Base-by-base conservation (phyloP, 2,113 vertebrate species). In the Heteronetta atricapilla region DNA sequence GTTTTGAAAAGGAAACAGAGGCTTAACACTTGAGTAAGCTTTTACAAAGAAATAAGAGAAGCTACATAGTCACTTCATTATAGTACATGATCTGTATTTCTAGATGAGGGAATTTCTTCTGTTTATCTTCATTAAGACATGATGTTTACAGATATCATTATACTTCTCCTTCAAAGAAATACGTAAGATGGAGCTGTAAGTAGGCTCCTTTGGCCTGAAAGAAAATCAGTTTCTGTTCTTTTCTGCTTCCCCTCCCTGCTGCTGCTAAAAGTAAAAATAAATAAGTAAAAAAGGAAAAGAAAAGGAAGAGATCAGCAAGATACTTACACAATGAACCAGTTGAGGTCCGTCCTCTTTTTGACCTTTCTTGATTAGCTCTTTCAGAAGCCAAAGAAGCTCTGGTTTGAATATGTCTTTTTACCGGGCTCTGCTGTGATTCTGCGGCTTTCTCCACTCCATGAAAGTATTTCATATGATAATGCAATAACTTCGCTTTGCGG, bases 401-500 rank as follows among this genome's bases (percentile, higher is more conserved):
- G 55, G 98, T 98, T 94, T 98, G 98, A 96, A 98, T 98, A 96
- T 98, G 98, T 95, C 98, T 98, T 97, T 98, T 98, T 95, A 94
- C 94, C 69, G 98, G 97, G 89, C 94, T 98, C 83, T 97, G 97
- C 36, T 98, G 98, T 52, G 97, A 97, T 92, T 99, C 98, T 7
- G 98, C 94, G 53, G 97, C 97, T 87, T 98, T 98, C 74, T 99
- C 99, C 94, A 99, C 98, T 15, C 99, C 98, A 93, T 99, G 99
- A 97, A 99, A 99, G 96, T 99, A 99, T 94, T 99, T 99, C 98
- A 99, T 99, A 97, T 99, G 99, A 98, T 99, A 99, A 97, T 99
- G 98, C 89, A 99, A 97, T 83, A 99, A 97, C 93, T 99, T 99
- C 34, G 98, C 98, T 98, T 99, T 99, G 97, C 99, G 98, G 97